Evolutionary conservation across 1,140 invertebrate genomes (phyloP).

Genomic region (Calosoma granatense): DNA sequence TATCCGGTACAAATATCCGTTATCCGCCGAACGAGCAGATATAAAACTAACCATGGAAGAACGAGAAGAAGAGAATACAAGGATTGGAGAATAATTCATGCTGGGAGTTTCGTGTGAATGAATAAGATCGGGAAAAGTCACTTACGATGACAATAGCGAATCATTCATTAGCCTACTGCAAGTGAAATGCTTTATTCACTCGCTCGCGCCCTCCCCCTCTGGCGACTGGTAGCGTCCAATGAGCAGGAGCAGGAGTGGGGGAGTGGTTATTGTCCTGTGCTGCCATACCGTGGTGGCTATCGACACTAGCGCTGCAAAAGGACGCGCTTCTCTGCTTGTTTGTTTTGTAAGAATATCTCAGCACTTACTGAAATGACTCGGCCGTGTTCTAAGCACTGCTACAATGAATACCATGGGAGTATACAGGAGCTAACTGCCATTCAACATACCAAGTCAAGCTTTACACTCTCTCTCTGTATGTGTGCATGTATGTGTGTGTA

Average conservation of each 20-base stretch:
- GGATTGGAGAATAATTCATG: too few species aligned
- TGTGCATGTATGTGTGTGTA: too few species aligned
- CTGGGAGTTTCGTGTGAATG: too few species aligned
- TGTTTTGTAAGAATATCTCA: constrained; percentile 4
- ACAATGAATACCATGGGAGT: not conserved
- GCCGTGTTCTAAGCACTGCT: not conserved
- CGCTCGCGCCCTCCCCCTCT: not conserved
- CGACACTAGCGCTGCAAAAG: not conserved
- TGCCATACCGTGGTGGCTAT: not conserved
- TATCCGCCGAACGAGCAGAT: too few species aligned
- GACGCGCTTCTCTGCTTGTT: not conserved
- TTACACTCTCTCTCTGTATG: too few species aligned
- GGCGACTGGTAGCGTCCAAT: not conserved
- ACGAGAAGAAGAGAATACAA: too few species aligned
- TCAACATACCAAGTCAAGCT: too few species aligned
- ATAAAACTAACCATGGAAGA: too few species aligned
- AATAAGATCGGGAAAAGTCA: not conserved
- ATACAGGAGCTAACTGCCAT: not conserved
- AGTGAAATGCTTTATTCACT: constrained; percentile 4
- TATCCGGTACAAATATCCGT: too few species aligned
- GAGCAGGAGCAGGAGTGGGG: not conserved
- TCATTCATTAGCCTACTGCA: constrained; percentile 5
- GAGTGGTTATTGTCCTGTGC: too few species aligned
- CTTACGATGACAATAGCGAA: constrained; percentile 1
- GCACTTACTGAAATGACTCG: constrained; percentile 7